Conservation (phyloP, 2,113 vertebrate genomes). For the Salvelinus fontinalis region DNA sequence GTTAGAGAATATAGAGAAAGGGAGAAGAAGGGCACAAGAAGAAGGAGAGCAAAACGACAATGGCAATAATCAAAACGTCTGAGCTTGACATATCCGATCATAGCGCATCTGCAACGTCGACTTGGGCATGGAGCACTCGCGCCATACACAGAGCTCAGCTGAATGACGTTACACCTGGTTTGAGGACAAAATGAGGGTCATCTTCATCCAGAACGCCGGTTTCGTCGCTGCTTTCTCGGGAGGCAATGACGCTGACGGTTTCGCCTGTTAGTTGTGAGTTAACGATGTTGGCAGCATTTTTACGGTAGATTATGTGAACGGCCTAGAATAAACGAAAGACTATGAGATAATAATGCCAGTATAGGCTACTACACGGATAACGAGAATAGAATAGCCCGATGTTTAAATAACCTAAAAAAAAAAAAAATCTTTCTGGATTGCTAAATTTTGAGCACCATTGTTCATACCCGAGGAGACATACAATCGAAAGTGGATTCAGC, state of each 20-base stretch:
- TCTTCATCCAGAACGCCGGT: constrained; percentile 77
- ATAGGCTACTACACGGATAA: constrained; percentile 31
- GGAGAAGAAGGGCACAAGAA: constrained; percentile 41
- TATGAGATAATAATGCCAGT: constrained; percentile 45
- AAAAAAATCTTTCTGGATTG: constrained; percentile 26
- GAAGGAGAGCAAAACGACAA: constrained; percentile 57
- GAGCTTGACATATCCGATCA: constrained; percentile 62
- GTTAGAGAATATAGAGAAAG: constrained; percentile 37
- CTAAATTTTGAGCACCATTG: constrained; percentile 30
- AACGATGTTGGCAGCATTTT: constrained; percentile 61
- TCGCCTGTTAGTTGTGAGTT: constrained; percentile 58
- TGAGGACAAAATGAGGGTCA: constrained; percentile 76
- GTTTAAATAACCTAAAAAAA: neutral
- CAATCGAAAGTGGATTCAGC: constrained; percentile 43
- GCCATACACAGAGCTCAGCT: constrained; percentile 55
- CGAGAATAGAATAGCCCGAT: constrained; percentile 46
- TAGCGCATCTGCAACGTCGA: constrained; percentile 57
- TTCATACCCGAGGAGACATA: constrained; percentile 7
- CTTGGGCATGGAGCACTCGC: constrained; percentile 60
- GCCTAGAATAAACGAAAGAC: constrained; percentile 48
- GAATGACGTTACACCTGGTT: constrained; percentile 62
- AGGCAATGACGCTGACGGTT: constrained; percentile 39
- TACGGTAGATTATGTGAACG: constrained; percentile 61
- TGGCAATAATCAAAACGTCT: constrained; percentile 65
- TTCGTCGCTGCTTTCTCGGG: constrained; percentile 77